These are phyloP conservation scores for Netta rufina DNA, from an alignment of 2,797 vertebrate species.

Conservation along the genomic window DNA sequence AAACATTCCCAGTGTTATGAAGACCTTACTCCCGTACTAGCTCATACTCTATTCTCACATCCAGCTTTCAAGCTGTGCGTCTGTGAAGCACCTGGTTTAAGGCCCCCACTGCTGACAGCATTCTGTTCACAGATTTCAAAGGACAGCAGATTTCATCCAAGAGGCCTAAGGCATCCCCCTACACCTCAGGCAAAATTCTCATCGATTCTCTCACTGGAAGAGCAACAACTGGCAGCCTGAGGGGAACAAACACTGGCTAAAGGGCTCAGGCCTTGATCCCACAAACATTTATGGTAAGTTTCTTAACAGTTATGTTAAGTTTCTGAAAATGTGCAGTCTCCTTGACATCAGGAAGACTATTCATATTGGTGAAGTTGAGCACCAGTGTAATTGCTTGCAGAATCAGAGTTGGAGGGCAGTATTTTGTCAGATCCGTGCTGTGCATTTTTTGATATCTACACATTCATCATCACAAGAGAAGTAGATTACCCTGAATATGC, in stretches of 20 bases:
- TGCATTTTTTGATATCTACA: not conserved
- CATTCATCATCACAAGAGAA: not conserved
- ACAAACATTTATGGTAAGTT: not conserved
- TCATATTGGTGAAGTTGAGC: not conserved
- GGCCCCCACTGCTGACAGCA: not conserved
- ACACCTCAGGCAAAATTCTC: not conserved
- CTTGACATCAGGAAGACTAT: not conserved
- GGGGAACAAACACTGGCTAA: not conserved
- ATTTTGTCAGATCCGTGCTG: slow-evolving; percentile 25
- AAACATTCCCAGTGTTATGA: not conserved
- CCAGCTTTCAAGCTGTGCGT: not conserved
- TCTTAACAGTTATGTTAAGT: not conserved
- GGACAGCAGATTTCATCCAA: not conserved
- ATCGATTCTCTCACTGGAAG: accelerated
- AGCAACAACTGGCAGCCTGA: not conserved
- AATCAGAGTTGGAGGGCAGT: slow-evolving; percentile 9
- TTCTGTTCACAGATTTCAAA: not conserved
- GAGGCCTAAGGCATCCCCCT: not conserved
- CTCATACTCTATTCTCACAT: accelerated
- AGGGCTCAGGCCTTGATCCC: not conserved
- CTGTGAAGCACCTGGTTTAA: slow-evolving; percentile 11
- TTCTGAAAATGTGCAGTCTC: not conserved
- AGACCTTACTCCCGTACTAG: not conserved
- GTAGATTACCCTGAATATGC: not conserved
- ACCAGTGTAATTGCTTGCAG: not conserved